Conservation (phyloP, 2,113 vertebrate genomes). For the Gambusia holbrooki region DNA sequence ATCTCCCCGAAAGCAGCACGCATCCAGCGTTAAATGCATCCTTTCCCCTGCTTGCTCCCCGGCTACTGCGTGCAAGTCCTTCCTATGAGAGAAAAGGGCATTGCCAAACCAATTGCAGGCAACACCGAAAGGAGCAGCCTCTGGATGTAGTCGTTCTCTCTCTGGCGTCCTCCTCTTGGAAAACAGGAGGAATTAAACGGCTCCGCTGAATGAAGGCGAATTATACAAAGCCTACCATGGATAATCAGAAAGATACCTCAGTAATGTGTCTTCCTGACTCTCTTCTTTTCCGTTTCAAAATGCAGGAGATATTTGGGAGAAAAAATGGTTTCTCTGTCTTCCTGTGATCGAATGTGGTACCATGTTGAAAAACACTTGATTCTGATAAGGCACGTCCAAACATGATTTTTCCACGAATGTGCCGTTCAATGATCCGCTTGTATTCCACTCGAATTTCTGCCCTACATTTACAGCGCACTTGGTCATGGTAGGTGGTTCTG, state of each 20-base stretch:
- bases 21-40: slow-evolving; percentile 77
- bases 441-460: slow-evolving; percentile 71
- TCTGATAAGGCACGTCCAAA: slow-evolving; percentile 69
- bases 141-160: slow-evolving; percentile 61
- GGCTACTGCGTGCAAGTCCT: slow-evolving; percentile 73
- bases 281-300: slow-evolving; percentile 71
- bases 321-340: slow-evolving; percentile 64
- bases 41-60: slow-evolving; percentile 59
- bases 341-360: slow-evolving; percentile 53
- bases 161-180: slow-evolving; percentile 63
- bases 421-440: slow-evolving; percentile 57
- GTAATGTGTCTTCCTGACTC: slow-evolving; percentile 53
- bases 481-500: slow-evolving; percentile 79
- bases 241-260: slow-evolving; percentile 58
- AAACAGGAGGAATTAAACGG: slow-evolving; percentile 71
- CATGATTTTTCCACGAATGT: slow-evolving; percentile 68
- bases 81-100: slow-evolving; percentile 73
- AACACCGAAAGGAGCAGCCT: slow-evolving; percentile 58
- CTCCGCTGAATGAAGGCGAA: slow-evolving; percentile 70
- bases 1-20: slow-evolving; percentile 80
- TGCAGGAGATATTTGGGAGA: slow-evolving; percentile 61
- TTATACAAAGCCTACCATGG: slow-evolving; percentile 79
- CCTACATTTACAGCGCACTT: slow-evolving; percentile 77
- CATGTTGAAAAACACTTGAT: slow-evolving; percentile 43
- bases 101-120: slow-evolving; percentile 70